A percentile compares a stretch with the other conserved stretches of the same genome.
These are phyloP conservation scores for Crotalus helleri DNA, from an alignment of 2,113 vertebrate species.

Conservation along the genomic window DNA sequence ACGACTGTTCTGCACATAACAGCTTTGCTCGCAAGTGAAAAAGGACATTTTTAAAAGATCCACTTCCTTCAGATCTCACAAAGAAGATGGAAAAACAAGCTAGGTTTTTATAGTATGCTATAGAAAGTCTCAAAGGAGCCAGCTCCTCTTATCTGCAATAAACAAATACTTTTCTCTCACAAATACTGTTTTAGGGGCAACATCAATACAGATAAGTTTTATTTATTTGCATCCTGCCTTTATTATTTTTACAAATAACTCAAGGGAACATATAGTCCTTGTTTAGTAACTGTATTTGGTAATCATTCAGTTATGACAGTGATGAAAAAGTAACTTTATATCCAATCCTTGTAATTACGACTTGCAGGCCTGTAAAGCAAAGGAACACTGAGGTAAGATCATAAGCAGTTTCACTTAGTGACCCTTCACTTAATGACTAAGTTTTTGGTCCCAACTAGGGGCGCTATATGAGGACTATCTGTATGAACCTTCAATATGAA, in stretches of 20 bases:
- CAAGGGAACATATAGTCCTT: neutral
- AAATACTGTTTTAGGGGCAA: neutral
- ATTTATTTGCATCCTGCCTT: neutral
- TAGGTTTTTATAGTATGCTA: neutral
- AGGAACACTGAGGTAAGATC: neutral
- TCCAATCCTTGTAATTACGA: neutral
- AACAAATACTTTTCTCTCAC: neutral
- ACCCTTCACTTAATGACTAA: neutral
- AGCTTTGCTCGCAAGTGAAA: neutral
- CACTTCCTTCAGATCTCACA: neutral
- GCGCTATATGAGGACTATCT: neutral
- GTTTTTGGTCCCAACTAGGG: neutral
- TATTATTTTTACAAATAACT: neutral
- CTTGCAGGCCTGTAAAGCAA: neutral
- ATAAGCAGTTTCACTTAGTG: neutral
- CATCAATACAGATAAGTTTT: neutral
- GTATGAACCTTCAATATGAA: neutral
- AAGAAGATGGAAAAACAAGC: neutral
- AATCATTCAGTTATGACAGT: neutral
- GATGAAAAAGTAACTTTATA: neutral
- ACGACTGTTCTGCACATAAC: neutral
- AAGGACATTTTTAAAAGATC: neutral
- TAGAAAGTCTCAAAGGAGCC: neutral
- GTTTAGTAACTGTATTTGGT: neutral
- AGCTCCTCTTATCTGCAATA: accelerated